Conservation (phyloP, 2,797 vertebrate species). For the Halcyon chelicuti region DNA sequence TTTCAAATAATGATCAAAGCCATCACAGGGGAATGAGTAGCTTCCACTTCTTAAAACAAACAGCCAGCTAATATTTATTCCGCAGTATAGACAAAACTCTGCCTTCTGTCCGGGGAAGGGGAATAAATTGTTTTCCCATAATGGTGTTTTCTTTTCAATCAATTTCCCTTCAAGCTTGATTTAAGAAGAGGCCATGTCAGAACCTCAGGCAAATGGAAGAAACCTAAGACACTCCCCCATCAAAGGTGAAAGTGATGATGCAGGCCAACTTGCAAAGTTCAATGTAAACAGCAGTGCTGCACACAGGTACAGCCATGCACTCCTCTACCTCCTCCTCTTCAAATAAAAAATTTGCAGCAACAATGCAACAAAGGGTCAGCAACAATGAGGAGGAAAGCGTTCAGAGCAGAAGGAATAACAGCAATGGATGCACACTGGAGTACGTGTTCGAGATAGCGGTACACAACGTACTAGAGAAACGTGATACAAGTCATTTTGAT, state of each 20-base stretch:
- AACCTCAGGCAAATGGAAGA: constrained; percentile 45
- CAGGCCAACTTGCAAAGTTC: constrained; percentile 48
- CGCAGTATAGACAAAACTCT: constrained; percentile 75
- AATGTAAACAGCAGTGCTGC: neutral
- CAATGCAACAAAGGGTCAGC: neutral
- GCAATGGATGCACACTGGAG: neutral
- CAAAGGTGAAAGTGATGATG: constrained; percentile 72
- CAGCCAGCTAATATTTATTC: constrained; percentile 78
- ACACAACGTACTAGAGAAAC: neutral
- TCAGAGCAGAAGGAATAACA: neutral
- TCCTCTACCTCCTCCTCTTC: constrained; percentile 22
- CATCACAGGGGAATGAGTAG: constrained; percentile 14
- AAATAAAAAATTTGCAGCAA: constrained; percentile 22
- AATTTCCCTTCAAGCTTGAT: constrained; percentile 83
- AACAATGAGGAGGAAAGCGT: neutral
- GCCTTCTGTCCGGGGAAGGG: constrained; percentile 73
- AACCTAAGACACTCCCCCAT: constrained; percentile 60
- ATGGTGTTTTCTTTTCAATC: constrained; percentile 80
- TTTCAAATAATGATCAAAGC: constrained; percentile 56
- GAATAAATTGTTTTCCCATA: constrained; percentile 80
- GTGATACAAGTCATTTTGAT: neutral
- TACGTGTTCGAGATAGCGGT: neutral
- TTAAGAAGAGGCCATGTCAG: constrained; percentile 76
- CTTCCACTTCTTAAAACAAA: constrained; percentile 71
- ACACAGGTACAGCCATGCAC: neutral